Evolutionary conservation across 1,140 invertebrate genomes (phyloP).

Genomic region (Drosophila nannoptera): DNA sequence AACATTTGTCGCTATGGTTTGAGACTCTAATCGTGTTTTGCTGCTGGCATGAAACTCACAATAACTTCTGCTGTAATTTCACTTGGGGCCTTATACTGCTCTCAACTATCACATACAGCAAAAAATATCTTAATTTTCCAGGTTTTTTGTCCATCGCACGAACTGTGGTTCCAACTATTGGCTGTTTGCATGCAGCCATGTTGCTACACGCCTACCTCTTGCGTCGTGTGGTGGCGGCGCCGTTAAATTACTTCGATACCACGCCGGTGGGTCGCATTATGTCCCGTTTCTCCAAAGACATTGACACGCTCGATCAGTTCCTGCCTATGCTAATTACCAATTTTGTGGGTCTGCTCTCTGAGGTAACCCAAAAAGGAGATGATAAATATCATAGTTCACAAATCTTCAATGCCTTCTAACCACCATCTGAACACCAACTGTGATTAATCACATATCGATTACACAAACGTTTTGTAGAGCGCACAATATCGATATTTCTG

Average conservation of each 20-base stretch:
- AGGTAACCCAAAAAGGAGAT: constrained; percentile 82
- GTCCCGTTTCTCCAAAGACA: constrained; percentile 91
- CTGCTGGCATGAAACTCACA: constrained; percentile 15
- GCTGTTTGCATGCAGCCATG: constrained; percentile 86
- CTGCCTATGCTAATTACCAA: constrained; percentile 86
- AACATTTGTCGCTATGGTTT: constrained; percentile 12
- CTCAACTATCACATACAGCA: neutral
- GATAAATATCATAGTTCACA: constrained; percentile 1
- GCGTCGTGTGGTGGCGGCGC: constrained; percentile 85
- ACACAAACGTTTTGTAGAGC: neutral
- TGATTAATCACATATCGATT: constrained; percentile 8
- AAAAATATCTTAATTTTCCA: constrained; percentile 36
- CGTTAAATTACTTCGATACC: constrained; percentile 91
- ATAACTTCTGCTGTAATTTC: neutral
- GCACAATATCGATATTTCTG: neutral
- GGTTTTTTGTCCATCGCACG: constrained; percentile 83
- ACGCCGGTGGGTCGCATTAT: constrained; percentile 92
- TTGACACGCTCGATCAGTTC: constrained; percentile 85
- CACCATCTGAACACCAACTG: neutral
- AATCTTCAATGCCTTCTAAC: neutral
- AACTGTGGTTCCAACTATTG: constrained; percentile 86
- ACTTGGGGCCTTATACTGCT: neutral
- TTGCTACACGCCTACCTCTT: constrained; percentile 89
- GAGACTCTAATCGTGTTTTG: neutral
- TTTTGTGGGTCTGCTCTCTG: constrained; percentile 87